These are phyloP conservation scores for Equus quagga DNA, from an alignment of 2,113 vertebrate species.

Conservation along the genomic window DNA sequence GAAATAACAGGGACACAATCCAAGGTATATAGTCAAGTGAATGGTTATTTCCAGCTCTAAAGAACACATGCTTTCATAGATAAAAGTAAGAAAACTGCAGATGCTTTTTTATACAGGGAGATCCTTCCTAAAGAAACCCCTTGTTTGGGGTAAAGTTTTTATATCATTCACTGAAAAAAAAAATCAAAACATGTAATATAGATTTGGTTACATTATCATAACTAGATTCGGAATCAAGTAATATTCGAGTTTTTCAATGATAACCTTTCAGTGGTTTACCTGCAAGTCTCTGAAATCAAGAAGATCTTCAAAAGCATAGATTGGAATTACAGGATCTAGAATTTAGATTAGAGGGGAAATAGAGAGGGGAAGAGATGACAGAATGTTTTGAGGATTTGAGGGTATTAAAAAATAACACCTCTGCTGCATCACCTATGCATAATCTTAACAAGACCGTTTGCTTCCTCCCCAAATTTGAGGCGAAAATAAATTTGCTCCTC, in stretches of 20 bases:
- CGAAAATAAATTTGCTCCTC: slow-evolving; percentile 24
- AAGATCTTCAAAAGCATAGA: not conserved
- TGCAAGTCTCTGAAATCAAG: not conserved
- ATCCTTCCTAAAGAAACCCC: not conserved
- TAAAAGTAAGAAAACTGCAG: not conserved
- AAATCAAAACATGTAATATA: not conserved
- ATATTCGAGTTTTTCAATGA: not conserved
- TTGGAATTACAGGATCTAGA: not conserved
- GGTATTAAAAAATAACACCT: not conserved
- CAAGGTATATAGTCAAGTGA: not conserved
- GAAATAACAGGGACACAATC: slow-evolving; percentile 43
- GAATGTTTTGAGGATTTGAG: not conserved
- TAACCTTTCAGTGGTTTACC: slow-evolving; percentile 27
- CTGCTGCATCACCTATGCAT: not conserved
- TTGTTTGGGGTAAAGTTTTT: slow-evolving; percentile 36
- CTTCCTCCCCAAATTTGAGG: not conserved
- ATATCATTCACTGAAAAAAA: not conserved
- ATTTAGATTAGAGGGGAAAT: slow-evolving; percentile 25
- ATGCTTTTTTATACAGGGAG: not conserved
- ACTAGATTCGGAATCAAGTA: not conserved
- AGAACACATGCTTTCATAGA: slow-evolving; percentile 2
- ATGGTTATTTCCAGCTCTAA: slow-evolving; percentile 31
- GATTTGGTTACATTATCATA: slow-evolving; percentile 26
- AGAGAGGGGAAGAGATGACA: not conserved
- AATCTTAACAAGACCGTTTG: slow-evolving; percentile 8